Percentiles rank a stretch among this genome's conserved stretches.
phyloP scores from a whole-genome alignment of 2,797 vertebrate genomes.

The Rhadinocentrus ornatus region DNA sequence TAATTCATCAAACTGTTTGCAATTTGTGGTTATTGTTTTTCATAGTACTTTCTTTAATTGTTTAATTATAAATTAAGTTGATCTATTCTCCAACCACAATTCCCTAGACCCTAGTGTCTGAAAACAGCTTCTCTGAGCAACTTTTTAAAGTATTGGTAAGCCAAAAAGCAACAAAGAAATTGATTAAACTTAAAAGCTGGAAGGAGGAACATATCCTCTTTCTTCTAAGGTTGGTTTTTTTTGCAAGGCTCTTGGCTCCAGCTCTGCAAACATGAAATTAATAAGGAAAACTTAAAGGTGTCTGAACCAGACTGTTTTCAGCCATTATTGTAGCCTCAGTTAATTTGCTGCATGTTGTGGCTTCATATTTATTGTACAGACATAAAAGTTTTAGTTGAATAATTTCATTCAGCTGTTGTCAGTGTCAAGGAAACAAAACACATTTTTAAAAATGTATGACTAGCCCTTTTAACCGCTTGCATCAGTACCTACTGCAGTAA shows the following conservation, averaged over 20 bases:
- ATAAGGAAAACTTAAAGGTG: not conserved
- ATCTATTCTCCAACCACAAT: not conserved
- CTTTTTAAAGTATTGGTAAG: not conserved
- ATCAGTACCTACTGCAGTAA: constrained; percentile 28
- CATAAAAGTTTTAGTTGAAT: not conserved
- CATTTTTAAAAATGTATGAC: constrained; percentile 13
- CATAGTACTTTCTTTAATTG: not conserved
- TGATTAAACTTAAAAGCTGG: not conserved
- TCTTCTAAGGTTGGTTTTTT: not conserved
- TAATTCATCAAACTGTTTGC: constrained; percentile 6
- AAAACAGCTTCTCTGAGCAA: not conserved
- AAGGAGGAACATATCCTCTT: not conserved
- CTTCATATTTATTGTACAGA: constrained; percentile 25
- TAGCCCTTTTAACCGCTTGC: constrained; percentile 14
- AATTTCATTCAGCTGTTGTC: constrained; percentile 1
- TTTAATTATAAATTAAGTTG: constrained; percentile 2
- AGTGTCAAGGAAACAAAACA: not conserved
- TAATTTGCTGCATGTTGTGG: not conserved
- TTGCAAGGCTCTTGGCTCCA: constrained; percentile 11
- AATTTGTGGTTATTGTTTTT: not conserved
- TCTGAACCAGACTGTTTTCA: not conserved
- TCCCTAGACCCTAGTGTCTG: not conserved
- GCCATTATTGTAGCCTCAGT: constrained; percentile 4
- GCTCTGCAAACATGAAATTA: not conserved
- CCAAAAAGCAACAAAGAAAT: not conserved